Evolutionary conservation across 1,140 invertebrate species (phyloP), one percentile per base, ranked within the genome.

Genomic region (Watersipora subatra): DNA sequence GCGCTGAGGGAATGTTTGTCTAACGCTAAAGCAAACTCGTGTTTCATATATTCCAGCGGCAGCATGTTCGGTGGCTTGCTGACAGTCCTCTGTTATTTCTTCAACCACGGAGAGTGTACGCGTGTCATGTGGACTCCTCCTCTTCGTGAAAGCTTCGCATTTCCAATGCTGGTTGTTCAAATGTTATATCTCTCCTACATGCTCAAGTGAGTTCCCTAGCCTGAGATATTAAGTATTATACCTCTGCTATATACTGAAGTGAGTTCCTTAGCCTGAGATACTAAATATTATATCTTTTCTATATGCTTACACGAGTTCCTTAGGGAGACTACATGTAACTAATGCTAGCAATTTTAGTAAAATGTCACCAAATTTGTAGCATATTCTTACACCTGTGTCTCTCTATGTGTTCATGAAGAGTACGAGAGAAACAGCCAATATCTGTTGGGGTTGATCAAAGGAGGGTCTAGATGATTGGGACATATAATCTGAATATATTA

Each of bases 41-140:
- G n/a, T n/a, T n/a, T n/a, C n/a, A n/a, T n/a, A n/a, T n/a, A n/a
- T n/a, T n/a, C n/a, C n/a, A 89, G 88, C 72, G 83, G 84, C 17
- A 86, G 84, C 63, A 72, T 89, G 2, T 75, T 84, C 63, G 88
- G 89, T 30, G 89, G 88, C 1, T 27, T 88, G 1, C 69, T 92
- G 24, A 80, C 87, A 0, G 84, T 86, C 12, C 61, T 83, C 0
- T 84, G 84, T 20, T 91, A 89, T 75, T 87, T 90, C 68, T 88
- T 85, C 66, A 92, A 92, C 74, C 89, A 91, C 75, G 84, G 82
- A 1, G 89, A 91, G 75, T 73, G 67, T 63, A 91, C 89, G 0
- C 75, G 90, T 34, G 87, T 91, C 1, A 88, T 89, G 74, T 92
- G 90, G 89, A 87, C 89, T 0, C 89, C 89, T 0, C 89, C 90